Percentiles rank a stretch among this genome's conserved stretches.
Evolutionary conservation across 2,888 invertebrate genomes (phyloP).

Genomic region (Onthophagus sagittarius): DNA sequence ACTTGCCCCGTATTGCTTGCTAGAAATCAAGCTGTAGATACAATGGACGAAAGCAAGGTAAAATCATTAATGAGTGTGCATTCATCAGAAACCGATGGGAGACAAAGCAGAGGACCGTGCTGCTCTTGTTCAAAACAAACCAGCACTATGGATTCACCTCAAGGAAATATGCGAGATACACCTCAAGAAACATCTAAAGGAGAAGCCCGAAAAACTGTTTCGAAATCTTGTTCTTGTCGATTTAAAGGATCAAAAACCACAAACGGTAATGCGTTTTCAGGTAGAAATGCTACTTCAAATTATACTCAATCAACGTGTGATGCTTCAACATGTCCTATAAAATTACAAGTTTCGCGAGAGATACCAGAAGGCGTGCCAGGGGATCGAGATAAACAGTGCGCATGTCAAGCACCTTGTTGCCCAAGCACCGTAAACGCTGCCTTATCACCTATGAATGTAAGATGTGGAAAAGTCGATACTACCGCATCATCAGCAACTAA

Average conservation of each 20-base stretch:
- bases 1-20: neutral
- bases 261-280: neutral
- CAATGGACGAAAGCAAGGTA: neutral
- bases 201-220: neutral
- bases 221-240: neutral
- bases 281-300: neutral
- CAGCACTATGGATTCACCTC: neutral
- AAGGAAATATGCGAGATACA: neutral
- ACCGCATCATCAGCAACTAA: too few relatives aligned
- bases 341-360: neutral
- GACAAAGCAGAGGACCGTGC: neutral
- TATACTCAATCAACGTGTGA: neutral
- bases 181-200: neutral
- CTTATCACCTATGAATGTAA: neutral
- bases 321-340: neutral
- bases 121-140: constrained; percentile 1
- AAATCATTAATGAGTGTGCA: neutral
- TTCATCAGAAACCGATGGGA: neutral
- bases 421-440: neutral
- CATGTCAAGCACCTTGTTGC: neutral
- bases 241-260: neutral
- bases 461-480: too few relatives aligned
- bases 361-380: neutral
- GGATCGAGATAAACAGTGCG: neutral
- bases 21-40: neutral